Evolutionary conservation across 2,888 invertebrate species (phyloP).

Genomic region (Ormyrus pomaceus): DNA sequence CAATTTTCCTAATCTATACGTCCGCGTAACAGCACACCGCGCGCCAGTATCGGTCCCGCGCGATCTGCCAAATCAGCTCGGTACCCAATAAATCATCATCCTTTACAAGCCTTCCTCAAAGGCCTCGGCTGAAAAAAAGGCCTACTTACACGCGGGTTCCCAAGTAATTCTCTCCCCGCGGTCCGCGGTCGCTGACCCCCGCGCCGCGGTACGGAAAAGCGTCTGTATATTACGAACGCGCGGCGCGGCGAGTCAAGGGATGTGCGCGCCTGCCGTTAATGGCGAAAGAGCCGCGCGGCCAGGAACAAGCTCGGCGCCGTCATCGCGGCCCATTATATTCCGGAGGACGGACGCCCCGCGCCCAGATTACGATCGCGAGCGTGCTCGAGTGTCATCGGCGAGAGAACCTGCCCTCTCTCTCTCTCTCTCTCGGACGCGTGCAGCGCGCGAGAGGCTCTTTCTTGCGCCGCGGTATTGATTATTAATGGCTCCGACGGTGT

Average conservation of each 20-base stretch:
- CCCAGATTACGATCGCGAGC: constrained; percentile 26
- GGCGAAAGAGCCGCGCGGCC: not conserved
- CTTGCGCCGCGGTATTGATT: not conserved
- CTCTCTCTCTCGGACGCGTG: not conserved
- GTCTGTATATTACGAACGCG: too few species aligned
- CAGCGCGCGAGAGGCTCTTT: not conserved
- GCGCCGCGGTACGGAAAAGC: too few species aligned
- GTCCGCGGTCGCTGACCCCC: constrained; percentile 16
- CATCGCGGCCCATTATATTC: constrained; percentile 34
- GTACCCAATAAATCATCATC: too few species aligned
- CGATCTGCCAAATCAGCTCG: too few species aligned
- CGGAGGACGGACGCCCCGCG: not conserved
- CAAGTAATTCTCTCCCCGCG: not conserved
- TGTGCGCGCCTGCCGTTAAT: not conserved
- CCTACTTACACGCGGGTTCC: too few species aligned
- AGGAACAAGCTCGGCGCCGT: not conserved
- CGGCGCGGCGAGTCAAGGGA: not conserved
- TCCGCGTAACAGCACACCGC: too few species aligned
- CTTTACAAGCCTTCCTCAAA: too few species aligned
- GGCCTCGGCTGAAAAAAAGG: not conserved
- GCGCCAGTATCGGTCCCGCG: too few species aligned
- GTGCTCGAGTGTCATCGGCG: constrained; percentile 11
- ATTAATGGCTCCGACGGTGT: not conserved
- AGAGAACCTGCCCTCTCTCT: not conserved
- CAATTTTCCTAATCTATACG: too few species aligned